phyloP scores from a whole-genome alignment of 2,113 vertebrate species.

The Passer domesticus region DNA sequence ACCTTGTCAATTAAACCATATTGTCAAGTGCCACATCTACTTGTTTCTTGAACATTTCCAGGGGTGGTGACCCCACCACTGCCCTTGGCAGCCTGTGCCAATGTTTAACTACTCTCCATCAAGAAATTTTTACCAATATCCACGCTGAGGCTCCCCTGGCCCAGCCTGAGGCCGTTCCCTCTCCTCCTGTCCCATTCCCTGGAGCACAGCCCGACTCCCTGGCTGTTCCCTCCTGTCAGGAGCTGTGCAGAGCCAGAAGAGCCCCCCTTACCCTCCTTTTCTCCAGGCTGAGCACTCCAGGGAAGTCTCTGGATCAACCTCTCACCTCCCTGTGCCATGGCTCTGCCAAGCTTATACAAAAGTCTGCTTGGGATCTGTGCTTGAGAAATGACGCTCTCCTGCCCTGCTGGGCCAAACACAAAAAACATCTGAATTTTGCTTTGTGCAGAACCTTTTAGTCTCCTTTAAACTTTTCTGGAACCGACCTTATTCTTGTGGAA shows the following conservation, averaged over 20 bases:
- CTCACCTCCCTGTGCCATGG: background rate
- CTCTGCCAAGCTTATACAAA: background rate
- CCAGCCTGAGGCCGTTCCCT: background rate
- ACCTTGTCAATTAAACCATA: background rate
- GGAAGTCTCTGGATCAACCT: background rate
- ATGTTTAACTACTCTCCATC: background rate
- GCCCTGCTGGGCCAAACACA: background rate
- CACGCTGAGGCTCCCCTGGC: accelerated
- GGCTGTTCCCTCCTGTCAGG: background rate
- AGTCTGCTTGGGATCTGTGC: background rate
- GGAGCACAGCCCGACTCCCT: accelerated
- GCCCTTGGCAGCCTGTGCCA: background rate
- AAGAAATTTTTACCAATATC: background rate
- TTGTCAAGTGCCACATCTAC: background rate
- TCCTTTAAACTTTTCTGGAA: background rate
- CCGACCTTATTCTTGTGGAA: accelerated
- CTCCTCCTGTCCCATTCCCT: background rate
- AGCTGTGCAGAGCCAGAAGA: background rate
- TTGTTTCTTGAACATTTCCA: background rate
- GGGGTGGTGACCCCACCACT: background rate
- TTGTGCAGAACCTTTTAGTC: background rate
- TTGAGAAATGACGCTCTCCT: background rate
- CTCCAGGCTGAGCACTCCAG: background rate
- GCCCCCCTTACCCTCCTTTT: background rate
- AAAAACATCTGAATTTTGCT: background rate